These are phyloP conservation scores for Tauraco hartlaubi DNA, from an alignment of 2,797 vertebrate species.

Conservation along the genomic window DNA sequence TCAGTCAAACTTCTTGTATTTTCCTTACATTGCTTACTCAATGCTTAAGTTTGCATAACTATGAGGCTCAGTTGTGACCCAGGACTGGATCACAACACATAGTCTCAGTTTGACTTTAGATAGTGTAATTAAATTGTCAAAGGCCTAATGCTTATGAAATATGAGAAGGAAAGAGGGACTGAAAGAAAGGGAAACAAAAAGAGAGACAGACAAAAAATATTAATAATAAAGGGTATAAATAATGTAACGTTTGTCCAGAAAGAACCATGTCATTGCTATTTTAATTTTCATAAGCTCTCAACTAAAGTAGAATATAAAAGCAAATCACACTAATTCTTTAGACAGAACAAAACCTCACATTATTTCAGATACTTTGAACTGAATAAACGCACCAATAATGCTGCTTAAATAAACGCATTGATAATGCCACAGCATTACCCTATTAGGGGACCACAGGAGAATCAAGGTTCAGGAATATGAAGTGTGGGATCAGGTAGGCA, in stretches of 20 bases:
- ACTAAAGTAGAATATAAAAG: neutral
- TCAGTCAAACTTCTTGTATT: neutral
- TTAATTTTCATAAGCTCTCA: conserved; percentile 32
- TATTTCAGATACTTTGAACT: neutral
- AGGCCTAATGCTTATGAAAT: neutral
- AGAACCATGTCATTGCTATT: neutral
- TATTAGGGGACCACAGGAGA: neutral
- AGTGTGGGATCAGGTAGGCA: neutral
- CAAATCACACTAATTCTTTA: neutral
- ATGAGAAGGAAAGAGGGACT: neutral
- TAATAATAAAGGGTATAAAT: conserved; percentile 26
- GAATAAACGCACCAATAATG: neutral
- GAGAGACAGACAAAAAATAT: neutral
- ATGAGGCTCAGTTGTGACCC: neutral
- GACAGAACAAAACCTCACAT: neutral
- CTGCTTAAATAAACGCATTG: neutral
- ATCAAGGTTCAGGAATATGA: neutral
- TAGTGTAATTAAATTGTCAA: conserved; percentile 29
- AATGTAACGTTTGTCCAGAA: conserved; percentile 20
- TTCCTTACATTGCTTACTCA: neutral
- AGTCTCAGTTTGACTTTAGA: conserved; percentile 17
- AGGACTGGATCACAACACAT: neutral
- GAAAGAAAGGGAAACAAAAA: neutral
- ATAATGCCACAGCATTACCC: neutral
- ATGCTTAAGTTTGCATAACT: neutral